Conservation (phyloP, 2,888 invertebrate species). For the Tortricodes alternella region DNA sequence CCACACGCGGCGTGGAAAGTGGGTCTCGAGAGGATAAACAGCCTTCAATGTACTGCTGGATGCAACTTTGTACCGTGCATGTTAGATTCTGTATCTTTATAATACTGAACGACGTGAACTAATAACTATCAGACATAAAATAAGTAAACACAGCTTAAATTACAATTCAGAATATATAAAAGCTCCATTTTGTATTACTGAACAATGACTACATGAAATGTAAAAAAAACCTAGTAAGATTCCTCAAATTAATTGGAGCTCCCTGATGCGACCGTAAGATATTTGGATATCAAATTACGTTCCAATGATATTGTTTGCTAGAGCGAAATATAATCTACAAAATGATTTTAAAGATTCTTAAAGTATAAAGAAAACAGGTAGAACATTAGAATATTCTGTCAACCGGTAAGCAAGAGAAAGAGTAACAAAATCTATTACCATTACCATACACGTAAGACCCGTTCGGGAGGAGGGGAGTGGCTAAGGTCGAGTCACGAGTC, state of each 20-base stretch:
- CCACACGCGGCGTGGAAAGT: slow-evolving; percentile 39
- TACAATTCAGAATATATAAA: background rate
- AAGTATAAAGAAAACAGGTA: background rate
- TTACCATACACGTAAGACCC: slow-evolving; percentile 24
- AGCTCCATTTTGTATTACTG: background rate
- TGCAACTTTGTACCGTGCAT: slow-evolving; percentile 4
- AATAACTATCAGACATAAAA: no score
- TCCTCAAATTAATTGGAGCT: background rate
- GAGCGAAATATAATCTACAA: background rate
- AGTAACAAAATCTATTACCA: slow-evolving; percentile 21
- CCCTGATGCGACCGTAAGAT: background rate
- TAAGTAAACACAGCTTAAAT: background rate
- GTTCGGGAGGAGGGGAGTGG: slow-evolving; percentile 17
- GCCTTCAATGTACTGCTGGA: slow-evolving; percentile 19
- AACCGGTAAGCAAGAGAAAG: slow-evolving; percentile 6
- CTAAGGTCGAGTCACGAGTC: slow-evolving; percentile 18
- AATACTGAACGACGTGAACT: background rate
- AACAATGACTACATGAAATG: background rate
- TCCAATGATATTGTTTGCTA: background rate
- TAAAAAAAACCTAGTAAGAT: background rate
- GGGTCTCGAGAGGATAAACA: slow-evolving; percentile 39
- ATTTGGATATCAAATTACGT: background rate
- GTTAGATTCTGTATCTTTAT: background rate
- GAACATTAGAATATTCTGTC: background rate
- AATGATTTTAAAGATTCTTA: background rate